Evolutionary conservation across 2,113 vertebrate genomes (phyloP).

Genomic region (Tragelaphus strepsiceros): DNA sequence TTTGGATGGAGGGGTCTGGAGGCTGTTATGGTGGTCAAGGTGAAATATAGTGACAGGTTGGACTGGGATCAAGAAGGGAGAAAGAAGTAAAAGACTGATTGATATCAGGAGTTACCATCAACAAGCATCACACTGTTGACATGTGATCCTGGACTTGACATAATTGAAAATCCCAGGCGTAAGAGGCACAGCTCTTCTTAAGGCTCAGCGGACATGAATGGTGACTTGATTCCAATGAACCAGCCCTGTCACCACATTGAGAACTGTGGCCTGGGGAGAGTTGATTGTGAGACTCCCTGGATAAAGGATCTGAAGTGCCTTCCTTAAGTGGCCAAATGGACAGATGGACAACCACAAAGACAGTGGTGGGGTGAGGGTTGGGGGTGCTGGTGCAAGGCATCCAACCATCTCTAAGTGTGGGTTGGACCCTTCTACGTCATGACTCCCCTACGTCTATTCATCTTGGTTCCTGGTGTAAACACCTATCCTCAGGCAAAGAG

Average conservation of each 20-base stretch:
- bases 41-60: not conserved
- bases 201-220: not conserved
- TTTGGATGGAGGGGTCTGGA: not conserved
- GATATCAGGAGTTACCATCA: not conserved
- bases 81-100: not conserved
- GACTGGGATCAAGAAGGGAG: not conserved
- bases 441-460: not conserved
- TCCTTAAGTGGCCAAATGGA: not conserved
- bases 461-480: not conserved
- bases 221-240: not conserved
- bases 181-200: not conserved
- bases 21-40: not conserved
- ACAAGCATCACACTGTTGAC: not conserved
- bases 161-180: not conserved
- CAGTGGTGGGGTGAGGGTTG: accelerated
- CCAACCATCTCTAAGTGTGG: not conserved
- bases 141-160: not conserved
- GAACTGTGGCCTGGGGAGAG: not conserved
- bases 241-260: not conserved
- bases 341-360: not conserved
- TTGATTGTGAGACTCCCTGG: not conserved
- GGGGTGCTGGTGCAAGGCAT: not conserved
- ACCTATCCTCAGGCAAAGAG: not conserved
- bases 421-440: not conserved
- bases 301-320: not conserved